These are phyloP conservation scores for Zaprionus vittiger DNA, from an alignment of 1,140 invertebrate species.

Conservation along the genomic window DNA sequence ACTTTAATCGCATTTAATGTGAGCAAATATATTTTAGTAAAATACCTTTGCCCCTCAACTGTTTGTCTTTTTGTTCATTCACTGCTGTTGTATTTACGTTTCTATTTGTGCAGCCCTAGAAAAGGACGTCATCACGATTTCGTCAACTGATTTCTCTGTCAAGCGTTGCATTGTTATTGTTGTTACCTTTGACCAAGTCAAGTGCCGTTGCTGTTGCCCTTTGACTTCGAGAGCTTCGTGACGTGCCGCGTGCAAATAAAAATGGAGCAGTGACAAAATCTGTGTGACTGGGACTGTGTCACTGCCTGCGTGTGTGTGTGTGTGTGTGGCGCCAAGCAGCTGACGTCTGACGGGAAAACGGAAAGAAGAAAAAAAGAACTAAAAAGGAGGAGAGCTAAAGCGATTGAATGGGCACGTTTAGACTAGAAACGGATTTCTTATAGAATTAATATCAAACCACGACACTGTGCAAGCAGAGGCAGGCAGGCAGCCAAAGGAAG, in stretches of 20 bases:
- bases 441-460: slow-evolving; percentile 77
- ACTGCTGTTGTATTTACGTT: not conserved
- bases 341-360: slow-evolving; percentile 46
- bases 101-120: not conserved
- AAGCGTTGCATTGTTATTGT: slow-evolving; percentile 20
- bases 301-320: not conserved
- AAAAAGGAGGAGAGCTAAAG: slow-evolving; percentile 29
- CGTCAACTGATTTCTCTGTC: not conserved
- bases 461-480: slow-evolving; percentile 22
- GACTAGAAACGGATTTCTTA: slow-evolving; percentile 72
- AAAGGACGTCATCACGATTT: not conserved
- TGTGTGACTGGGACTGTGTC: not conserved
- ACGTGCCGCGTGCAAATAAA: slow-evolving; percentile 1
- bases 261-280: slow-evolving; percentile 41
- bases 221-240: slow-evolving; percentile 33
- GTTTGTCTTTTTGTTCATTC: not conserved
- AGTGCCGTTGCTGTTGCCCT: slow-evolving; percentile 11
- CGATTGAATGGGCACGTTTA: slow-evolving; percentile 75
- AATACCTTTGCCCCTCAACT: not conserved
- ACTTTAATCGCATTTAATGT: not conserved
- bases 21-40: not conserved
- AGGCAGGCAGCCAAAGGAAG: not conserved
- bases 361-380: not conserved
- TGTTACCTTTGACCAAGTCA: slow-evolving; percentile 6
- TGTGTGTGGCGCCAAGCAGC: slow-evolving; percentile 62